Conservation (phyloP, 2,888 invertebrate genomes). For the Aspidiotus destructor region DNA sequence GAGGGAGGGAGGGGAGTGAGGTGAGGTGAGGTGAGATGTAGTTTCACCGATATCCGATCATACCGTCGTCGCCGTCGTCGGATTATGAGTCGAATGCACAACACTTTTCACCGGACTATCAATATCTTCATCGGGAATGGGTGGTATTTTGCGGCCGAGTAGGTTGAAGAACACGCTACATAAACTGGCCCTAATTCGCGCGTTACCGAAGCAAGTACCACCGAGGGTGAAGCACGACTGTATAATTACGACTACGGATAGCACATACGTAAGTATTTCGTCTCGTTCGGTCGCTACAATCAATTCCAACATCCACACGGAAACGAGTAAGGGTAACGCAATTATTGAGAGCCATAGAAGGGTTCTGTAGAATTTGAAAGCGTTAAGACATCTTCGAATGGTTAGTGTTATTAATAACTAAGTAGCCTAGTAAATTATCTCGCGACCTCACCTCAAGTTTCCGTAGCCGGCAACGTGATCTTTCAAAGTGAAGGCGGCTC, state of each 20-base stretch:
- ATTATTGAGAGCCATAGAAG: slow-evolving; percentile 79
- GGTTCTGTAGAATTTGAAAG: slow-evolving; percentile 41
- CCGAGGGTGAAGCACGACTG: slow-evolving; percentile 76
- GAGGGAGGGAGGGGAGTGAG: too few species aligned
- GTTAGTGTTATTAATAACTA: background rate
- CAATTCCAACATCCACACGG: slow-evolving; percentile 77
- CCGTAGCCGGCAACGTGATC: slow-evolving; percentile 75
- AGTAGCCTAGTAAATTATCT: slow-evolving; percentile 20
- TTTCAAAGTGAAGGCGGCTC: slow-evolving; percentile 82
- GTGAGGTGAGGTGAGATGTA: too few species aligned
- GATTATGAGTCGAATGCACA: slow-evolving; percentile 30
- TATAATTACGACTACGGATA: slow-evolving; percentile 64
- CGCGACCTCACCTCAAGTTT: slow-evolving; percentile 53
- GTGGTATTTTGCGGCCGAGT: slow-evolving; percentile 70
- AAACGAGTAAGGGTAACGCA: slow-evolving; percentile 70
- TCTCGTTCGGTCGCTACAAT: slow-evolving; percentile 65
- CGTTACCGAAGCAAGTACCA: slow-evolving; percentile 79
- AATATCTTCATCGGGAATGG: slow-evolving; percentile 54
- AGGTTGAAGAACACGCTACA: slow-evolving; percentile 60
- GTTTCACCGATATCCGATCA: too few species aligned
- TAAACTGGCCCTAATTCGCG: slow-evolving; percentile 68
- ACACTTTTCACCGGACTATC: slow-evolving; percentile 49
- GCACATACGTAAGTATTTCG: slow-evolving; percentile 61
- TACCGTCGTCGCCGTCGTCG: slow-evolving; percentile 9
- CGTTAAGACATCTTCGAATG: background rate